Conservation (phyloP, 2,113 vertebrate genomes). For the Atlantisia rogersi region DNA sequence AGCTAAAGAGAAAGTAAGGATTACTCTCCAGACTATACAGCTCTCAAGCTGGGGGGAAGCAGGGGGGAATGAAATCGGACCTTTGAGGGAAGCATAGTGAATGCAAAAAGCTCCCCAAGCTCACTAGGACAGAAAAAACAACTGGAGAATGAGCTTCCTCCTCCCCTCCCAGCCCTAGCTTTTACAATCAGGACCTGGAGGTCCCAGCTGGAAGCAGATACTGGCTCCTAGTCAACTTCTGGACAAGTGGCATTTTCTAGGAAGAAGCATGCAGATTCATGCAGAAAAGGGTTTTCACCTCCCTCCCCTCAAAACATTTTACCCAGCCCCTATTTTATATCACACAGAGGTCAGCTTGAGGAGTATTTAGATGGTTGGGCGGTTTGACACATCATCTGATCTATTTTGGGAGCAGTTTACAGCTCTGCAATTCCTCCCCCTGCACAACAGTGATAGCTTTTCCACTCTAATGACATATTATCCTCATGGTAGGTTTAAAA, state of each 20-base stretch:
- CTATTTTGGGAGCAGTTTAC: constrained; percentile 73
- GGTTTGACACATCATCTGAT: constrained; percentile 66
- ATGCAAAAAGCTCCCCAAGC: fast-evolving
- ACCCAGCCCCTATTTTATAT: constrained; percentile 46
- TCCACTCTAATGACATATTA: constrained; percentile 69
- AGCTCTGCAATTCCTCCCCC: constrained; percentile 63
- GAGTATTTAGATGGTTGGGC: constrained; percentile 57
- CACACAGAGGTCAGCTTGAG: constrained; percentile 30
- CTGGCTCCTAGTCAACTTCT: not conserved
- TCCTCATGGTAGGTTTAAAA: constrained; percentile 54
- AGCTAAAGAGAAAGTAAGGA: not conserved
- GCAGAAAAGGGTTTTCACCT: not conserved
- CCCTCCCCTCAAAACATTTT: not conserved
- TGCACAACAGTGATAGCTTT: constrained; percentile 56
- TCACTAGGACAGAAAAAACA: not conserved
- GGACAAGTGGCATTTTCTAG: not conserved
- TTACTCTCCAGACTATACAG: not conserved
- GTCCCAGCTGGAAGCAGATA: not conserved
- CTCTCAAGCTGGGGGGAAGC: not conserved
- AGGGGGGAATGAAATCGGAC: not conserved
- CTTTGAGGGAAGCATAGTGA: not conserved
- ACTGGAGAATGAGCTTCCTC: not conserved
- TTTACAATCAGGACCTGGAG: not conserved
- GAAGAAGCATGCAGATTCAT: not conserved
- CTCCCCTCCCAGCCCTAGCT: not conserved